phyloP scores from a whole-genome alignment of 1,140 invertebrate species.

The Sipha flava region DNA sequence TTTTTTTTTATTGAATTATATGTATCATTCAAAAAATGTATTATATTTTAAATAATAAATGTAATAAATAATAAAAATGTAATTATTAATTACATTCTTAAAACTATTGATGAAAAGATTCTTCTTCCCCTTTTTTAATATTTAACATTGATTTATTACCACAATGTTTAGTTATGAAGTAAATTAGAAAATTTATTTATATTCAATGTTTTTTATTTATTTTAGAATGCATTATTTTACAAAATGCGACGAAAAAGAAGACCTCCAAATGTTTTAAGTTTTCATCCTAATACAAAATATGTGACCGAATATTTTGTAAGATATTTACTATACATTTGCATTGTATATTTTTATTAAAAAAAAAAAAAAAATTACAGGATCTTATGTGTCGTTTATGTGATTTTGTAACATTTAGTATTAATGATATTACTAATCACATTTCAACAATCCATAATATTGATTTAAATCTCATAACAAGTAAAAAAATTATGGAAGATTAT shows the following conservation, averaged over 20 bases:
- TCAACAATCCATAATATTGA: not conserved
- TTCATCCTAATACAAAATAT: constrained; percentile 16
- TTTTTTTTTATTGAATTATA: too few relatives aligned
- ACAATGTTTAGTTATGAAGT: too few relatives aligned
- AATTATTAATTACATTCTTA: too few relatives aligned
- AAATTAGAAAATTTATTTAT: too few relatives aligned
- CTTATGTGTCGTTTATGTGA: not conserved
- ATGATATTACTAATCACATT: not conserved
- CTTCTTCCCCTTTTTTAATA: not conserved
- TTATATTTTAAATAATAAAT: too few relatives aligned
- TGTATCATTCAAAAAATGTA: too few relatives aligned
- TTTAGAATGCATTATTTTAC: not conserved
- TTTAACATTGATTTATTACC: not conserved
- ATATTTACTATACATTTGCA: not conserved
- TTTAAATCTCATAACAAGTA: not conserved
- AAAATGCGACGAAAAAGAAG: not conserved
- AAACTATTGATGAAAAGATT: too few relatives aligned
- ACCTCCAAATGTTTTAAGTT: constrained; percentile 8
- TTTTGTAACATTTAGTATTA: not conserved
- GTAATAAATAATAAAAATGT: too few relatives aligned
- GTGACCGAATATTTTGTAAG: constrained; percentile 7
- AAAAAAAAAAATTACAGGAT: too few relatives aligned
- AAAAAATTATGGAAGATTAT: not conserved
- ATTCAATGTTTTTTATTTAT: not conserved
- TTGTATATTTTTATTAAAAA: not conserved